These are phyloP conservation scores for Ectropis crepuscularia DNA, from an alignment of 2,888 invertebrate species.

Conservation along the genomic window DNA sequence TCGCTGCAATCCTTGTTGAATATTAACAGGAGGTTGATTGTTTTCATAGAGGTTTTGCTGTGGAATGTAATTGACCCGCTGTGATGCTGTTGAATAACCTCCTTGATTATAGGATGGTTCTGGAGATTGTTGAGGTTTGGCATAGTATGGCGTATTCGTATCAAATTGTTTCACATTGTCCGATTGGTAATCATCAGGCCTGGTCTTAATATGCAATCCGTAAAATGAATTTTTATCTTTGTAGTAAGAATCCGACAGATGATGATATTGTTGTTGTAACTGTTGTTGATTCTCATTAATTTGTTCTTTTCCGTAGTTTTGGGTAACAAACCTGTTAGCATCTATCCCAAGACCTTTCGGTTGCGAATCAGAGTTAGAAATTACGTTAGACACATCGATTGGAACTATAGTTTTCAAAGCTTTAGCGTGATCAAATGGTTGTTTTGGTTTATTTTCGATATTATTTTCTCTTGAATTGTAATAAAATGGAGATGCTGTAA, in stretches of 20 bases:
- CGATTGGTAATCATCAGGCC: constrained; percentile 60
- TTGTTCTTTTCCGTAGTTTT: constrained; percentile 65
- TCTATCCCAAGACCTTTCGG: constrained; percentile 53
- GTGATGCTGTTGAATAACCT: constrained; percentile 52
- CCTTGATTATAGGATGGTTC: constrained; percentile 58
- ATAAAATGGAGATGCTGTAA: constrained; percentile 69
- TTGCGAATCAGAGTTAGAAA: constrained; percentile 63
- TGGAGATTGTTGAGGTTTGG: constrained; percentile 57
- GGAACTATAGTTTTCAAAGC: constrained; percentile 79
- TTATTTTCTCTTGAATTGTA: constrained; percentile 60
- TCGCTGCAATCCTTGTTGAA: constrained; percentile 57
- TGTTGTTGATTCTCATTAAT: constrained; percentile 48
- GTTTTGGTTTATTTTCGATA: constrained; percentile 64
- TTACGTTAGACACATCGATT: constrained; percentile 76
- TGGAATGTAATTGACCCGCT: constrained; percentile 54
- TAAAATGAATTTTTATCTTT: constrained; percentile 76
- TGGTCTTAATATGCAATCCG: constrained; percentile 69
- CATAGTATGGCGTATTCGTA: constrained; percentile 55
- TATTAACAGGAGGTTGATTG: constrained; percentile 56
- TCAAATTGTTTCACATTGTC: constrained; percentile 63
- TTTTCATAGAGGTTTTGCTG: constrained; percentile 62
- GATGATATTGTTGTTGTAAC: constrained; percentile 55
- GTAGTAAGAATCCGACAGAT: constrained; percentile 70
- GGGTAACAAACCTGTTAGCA: constrained; percentile 53
- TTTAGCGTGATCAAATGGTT: constrained; percentile 77